Base-by-base conservation (phyloP, 1,140 invertebrate genomes). In the Listronotus bonariensis region DNA sequence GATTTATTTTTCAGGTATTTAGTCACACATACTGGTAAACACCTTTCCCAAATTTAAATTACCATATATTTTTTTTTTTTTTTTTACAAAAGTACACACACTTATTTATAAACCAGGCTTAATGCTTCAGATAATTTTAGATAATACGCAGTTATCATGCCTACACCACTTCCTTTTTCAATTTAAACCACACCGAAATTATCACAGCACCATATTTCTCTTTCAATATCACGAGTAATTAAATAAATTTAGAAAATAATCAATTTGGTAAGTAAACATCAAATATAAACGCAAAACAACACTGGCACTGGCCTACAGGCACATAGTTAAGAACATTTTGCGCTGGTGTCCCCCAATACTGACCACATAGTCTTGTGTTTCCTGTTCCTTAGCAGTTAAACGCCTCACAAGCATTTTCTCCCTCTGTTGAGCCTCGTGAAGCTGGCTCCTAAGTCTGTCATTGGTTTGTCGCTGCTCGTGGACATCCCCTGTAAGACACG, bases 281-380 rank as follows among this genome's bases (percentile, higher is more conserved):
- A 26, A 14, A 40, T 58, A 11, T 38, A 52, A 18, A 12, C 34
- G 20, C 41, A 14, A 42, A 41, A 52, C 36, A 36, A 63, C 61
- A 64, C 49, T 12, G 43, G 9, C 54, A 62, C 56, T 53, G 54
- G 10, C 49, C 40, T 36, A 42, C 3, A 56, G 32, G 51, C 59
- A 67, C 68, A 69, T 62, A 64, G 64, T 67, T 67, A 69, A 69
- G 68, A 69, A 69, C 68, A 69, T 67, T 69, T 69, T 56, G n/a
- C 38, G 48, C 46, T 41, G 56, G 46, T 65, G 51, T 41, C 45
- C 46, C 46, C 46, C 14, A 48, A 67, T 79, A 88, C 89, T 86
- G 85, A 96, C 95, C 81, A 92, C 88, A 84, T 92, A 95, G 82
- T 97, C 95, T 81, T 97, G 93, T 73, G 97, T 87, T 83, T 98